Conservation (phyloP, 2,888 invertebrate species). For the Odontocolon sp. region DNA sequence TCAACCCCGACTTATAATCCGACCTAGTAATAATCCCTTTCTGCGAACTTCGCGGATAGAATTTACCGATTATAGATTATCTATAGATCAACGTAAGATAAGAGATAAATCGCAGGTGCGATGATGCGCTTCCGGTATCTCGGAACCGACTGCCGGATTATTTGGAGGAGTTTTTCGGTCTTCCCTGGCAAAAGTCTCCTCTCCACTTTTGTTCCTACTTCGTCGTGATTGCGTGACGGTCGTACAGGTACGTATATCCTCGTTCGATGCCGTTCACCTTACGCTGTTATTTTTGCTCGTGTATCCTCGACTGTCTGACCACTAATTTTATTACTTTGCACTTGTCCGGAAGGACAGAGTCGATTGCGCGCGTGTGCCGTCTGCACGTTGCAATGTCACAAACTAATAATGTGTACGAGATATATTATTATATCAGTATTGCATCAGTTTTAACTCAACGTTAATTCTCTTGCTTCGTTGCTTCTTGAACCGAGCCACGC, state of each 20-base stretch:
- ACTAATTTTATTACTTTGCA: slow-evolving; percentile 26
- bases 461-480: neutral
- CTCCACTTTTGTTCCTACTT: slow-evolving; percentile 22
- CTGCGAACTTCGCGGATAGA: no score
- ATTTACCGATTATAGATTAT: no score
- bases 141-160: slow-evolving; percentile 50
- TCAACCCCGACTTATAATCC: neutral
- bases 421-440: slow-evolving; percentile 29
- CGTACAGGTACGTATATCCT: slow-evolving; percentile 24
- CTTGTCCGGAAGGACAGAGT: slow-evolving; percentile 37
- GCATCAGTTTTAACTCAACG: slow-evolving; percentile 9
- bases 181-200: slow-evolving; percentile 31
- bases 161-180: slow-evolving; percentile 44
- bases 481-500: neutral
- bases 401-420: slow-evolving; percentile 1
- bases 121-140: slow-evolving; percentile 58
- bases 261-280: slow-evolving; percentile 34
- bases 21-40: no score
- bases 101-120: no score
- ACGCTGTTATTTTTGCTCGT: slow-evolving; percentile 39
- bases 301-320: slow-evolving; percentile 22
- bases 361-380: slow-evolving; percentile 15
- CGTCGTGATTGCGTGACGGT: slow-evolving; percentile 1
- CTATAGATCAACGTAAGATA: no score
- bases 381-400: slow-evolving; percentile 41